Percentiles rank a stretch among this genome's conserved stretches.
These are phyloP conservation scores for Camelus bactrianus DNA, from an alignment of 2,113 vertebrate genomes.

Conservation along the genomic window DNA sequence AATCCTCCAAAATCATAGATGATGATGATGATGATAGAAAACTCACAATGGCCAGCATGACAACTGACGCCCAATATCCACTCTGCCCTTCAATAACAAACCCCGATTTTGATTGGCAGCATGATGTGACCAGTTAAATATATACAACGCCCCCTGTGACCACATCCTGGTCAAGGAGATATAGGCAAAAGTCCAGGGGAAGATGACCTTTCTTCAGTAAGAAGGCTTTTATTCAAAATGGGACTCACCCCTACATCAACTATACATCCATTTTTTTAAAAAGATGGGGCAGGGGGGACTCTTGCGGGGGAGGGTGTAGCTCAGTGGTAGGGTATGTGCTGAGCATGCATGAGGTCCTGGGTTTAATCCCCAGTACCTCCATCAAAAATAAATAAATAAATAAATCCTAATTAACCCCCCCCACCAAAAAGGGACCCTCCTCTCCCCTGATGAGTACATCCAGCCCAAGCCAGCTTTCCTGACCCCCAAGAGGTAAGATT, in stretches of 20 bases:
- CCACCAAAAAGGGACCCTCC: neutral
- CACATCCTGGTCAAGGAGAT: neutral
- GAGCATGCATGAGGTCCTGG: too few species aligned
- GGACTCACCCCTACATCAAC: neutral
- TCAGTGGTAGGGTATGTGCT: too few species aligned
- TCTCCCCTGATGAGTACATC: neutral
- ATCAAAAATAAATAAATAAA: too few species aligned
- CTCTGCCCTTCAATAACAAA: neutral
- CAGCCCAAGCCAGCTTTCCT: neutral
- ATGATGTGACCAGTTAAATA: neutral
- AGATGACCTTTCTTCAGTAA: neutral
- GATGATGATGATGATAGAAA: neutral
- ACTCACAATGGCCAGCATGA: neutral
- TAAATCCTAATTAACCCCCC: too few species aligned
- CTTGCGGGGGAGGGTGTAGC: too few species aligned
- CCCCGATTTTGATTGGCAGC: neutral
- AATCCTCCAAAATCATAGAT: neutral
- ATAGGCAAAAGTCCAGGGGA: neutral
- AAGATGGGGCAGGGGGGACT: too few species aligned
- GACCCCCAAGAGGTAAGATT: neutral
- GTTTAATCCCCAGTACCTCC: too few species aligned
- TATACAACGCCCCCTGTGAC: neutral
- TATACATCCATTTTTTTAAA: too few species aligned
- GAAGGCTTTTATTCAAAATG: neutral
- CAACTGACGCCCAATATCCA: neutral